A percentile compares a stretch with the other conserved stretches of the same genome.
phyloP scores from a whole-genome alignment of 2,797 vertebrate species.

The Pseudocheirus occidentalis region DNA sequence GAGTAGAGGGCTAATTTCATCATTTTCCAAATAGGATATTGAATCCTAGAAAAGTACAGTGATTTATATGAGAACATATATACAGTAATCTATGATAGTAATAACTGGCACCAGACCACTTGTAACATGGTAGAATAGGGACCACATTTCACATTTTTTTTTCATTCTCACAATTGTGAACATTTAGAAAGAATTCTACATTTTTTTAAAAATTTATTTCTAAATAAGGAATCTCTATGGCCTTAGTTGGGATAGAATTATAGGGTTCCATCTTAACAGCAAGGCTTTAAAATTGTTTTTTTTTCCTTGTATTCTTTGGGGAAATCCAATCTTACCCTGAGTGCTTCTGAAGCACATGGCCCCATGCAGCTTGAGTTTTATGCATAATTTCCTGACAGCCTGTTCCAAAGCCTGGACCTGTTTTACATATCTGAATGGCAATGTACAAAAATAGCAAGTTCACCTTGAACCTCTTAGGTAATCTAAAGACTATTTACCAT shows the following conservation, averaged over 20 bases:
- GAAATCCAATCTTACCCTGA: neutral
- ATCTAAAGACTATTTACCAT: slow-evolving; percentile 3
- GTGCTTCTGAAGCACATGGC: neutral
- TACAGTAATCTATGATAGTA: neutral
- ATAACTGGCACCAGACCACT: neutral
- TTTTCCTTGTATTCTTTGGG: neutral
- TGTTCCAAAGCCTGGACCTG: neutral
- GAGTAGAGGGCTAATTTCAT: neutral
- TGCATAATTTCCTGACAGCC: neutral
- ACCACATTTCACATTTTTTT: neutral
- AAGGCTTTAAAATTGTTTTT: neutral
- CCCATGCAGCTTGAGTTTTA: neutral
- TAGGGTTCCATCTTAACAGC: neutral
- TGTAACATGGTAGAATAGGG: neutral
- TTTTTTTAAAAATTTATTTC: neutral
- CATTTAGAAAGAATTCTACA: neutral
- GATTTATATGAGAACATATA: neutral
- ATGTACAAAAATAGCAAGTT: slow-evolving; percentile 5
- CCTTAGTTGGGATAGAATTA: neutral
- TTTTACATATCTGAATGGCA: slow-evolving; percentile 5
- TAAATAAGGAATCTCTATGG: neutral
- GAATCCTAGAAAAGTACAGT: neutral
- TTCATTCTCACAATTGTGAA: neutral
- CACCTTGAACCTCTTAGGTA: neutral
- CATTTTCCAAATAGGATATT: neutral